Evolutionary conservation across 2,113 vertebrate species (phyloP), one percentile per base, ranked within the genome.

Genomic region (Scolopax mira): DNA sequence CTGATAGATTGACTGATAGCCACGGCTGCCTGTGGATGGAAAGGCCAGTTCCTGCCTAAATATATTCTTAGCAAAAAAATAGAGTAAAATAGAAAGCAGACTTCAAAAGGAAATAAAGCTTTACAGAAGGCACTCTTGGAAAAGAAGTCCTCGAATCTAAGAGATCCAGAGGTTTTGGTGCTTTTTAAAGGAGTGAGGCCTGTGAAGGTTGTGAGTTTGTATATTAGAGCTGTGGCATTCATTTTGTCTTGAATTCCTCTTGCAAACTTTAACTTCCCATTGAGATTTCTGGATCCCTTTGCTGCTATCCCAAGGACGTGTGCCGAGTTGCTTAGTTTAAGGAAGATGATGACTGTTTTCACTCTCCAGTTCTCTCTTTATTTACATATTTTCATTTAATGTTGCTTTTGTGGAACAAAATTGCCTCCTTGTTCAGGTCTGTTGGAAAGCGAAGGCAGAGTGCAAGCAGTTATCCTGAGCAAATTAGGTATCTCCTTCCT

Each of bases 1-100:
- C 97, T 60, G 82, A 94, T 97, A 97, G 97, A 97, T 85, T 98
- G 98, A 98, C 92, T 95, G 98, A 97, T 97, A 96, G 97, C 96
- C 97, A 61, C 7, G 1, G 61, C 92, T 92, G 90, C 92, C 96
- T 95, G 97, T 96, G 94, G 93, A 97, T 92, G 96, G 86, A 97
- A 97, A 95, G 95, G 87, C 96, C 86, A 57, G 92, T 64, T 97
- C 80, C 79, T 95, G 94, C 90, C 96, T 93, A 96, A 98, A 97
- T 94, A 85, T 79, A 96, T 96, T 91, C 96, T 92, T 92, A 84
- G 73, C 67, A 94, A 94, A 97, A 61, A 79, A 74, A 7, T 3
- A 58, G 18, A 86, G 70, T 73, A 84, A 93, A 93, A 89, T 35
- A 89, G 48, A 94, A 95, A 91, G 71, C 78, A 84, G 92, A 93